Conservation (phyloP, 2,888 invertebrate genomes). For the Hoplodrina blanda region DNA sequence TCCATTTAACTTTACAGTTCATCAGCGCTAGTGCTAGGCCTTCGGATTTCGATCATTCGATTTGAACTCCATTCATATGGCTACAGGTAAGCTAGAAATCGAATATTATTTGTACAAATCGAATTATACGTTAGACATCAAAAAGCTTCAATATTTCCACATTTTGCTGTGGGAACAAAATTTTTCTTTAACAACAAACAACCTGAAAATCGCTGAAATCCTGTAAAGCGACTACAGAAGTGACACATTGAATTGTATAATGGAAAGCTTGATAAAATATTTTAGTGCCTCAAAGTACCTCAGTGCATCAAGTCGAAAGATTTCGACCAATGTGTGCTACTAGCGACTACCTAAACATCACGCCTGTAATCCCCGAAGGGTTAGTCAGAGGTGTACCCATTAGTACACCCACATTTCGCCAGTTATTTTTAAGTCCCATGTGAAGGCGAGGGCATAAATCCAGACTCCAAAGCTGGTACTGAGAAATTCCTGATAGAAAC, state of each 20-base stretch:
- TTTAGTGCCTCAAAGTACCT: too few species aligned
- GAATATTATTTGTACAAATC: conserved; percentile 22
- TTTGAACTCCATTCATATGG: neutral
- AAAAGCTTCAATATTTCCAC: conserved; percentile 15
- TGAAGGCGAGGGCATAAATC: too few species aligned
- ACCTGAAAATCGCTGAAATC: conserved; percentile 55
- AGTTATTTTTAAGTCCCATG: too few species aligned
- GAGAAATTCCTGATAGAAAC: too few species aligned
- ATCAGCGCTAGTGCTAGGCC: neutral
- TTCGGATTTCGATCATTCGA: neutral
- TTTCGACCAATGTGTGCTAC: too few species aligned
- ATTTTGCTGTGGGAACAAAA: conserved; percentile 25
- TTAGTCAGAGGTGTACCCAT: too few species aligned
- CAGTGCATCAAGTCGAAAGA: too few species aligned
- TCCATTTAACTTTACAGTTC: too few species aligned
- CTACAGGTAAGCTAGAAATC: neutral
- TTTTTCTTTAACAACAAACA: conserved; percentile 30
- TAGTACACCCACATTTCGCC: too few species aligned
- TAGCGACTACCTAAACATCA: too few species aligned
- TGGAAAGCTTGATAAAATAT: neutral
- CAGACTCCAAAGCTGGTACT: too few species aligned
- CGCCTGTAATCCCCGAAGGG: too few species aligned
- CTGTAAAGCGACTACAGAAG: conserved; percentile 28
- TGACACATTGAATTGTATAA: conserved; percentile 22
- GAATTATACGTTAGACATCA: conserved; percentile 28